A percentile compares a stretch with the other conserved stretches of the same genome.
Evolutionary conservation across 1,140 invertebrate genomes (phyloP).

Genomic region (Brachionus koreanus): DNA sequence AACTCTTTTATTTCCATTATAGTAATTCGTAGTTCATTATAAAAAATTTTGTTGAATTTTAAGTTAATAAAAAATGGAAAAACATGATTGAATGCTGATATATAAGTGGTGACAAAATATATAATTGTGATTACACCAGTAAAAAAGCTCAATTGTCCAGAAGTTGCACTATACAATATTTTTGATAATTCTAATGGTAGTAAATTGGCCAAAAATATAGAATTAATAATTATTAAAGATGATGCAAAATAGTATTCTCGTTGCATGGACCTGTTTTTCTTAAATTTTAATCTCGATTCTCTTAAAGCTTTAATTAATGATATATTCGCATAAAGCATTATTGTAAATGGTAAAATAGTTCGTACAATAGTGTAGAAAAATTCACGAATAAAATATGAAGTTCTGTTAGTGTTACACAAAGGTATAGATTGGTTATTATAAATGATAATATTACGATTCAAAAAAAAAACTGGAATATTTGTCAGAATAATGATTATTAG

Average conservation of each 20-base stretch:
- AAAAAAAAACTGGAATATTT: not conserved
- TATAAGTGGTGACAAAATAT: not conserved
- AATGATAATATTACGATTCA: not conserved
- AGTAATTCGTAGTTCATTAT: not conserved
- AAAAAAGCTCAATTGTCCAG: not conserved
- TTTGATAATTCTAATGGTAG: not conserved
- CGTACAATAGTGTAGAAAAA: not conserved
- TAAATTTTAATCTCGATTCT: not conserved
- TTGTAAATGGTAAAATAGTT: not conserved
- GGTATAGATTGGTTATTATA: not conserved
- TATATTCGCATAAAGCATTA: not conserved
- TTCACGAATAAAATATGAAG: not conserved
- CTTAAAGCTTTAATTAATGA: not conserved
- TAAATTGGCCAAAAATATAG: not conserved
- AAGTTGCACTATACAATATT: not conserved
- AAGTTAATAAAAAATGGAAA: slow-evolving; percentile 13
- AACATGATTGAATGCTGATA: not conserved
- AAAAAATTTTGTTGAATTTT: slow-evolving; percentile 22
- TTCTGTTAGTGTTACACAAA: not conserved
- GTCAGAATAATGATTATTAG: not conserved
- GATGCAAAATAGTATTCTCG: not conserved
- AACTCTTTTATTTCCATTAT: not conserved
- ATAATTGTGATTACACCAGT: not conserved
- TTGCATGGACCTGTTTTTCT: not conserved
- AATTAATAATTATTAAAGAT: not conserved